phyloP scores from a whole-genome alignment of 2,797 vertebrate species.

The Furcifer pardalis region DNA sequence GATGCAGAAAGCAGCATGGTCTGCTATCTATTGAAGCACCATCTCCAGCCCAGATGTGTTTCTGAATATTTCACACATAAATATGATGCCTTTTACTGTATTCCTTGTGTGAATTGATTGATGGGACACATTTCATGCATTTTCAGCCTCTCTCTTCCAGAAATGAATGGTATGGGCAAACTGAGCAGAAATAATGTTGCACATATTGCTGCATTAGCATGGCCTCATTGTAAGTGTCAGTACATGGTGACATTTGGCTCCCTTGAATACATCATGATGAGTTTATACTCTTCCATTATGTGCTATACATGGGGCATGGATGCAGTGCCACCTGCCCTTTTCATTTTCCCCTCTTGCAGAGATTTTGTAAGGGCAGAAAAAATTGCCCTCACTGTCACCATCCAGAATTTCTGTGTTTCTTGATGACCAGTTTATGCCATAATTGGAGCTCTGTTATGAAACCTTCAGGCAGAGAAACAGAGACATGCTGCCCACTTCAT shows the following conservation, averaged over 20 bases:
- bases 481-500: neutral
- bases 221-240: neutral
- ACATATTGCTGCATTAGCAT: neutral
- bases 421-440: conserved; percentile 53
- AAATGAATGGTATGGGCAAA: neutral
- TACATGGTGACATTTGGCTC: neutral
- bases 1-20: neutral
- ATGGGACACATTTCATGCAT: neutral
- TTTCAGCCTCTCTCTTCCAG: neutral
- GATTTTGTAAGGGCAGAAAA: too few relatives aligned
- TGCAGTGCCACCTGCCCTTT: conserved; percentile 30
- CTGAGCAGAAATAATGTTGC: conserved; percentile 13
- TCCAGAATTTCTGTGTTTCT: conserved; percentile 35
- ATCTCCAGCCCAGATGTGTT: rapidly evolving
- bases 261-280: neutral
- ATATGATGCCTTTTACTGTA: neutral
- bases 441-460: conserved; percentile 38
- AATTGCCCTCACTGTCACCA: conserved; percentile 36
- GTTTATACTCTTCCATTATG: conserved; percentile 8
- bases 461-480: conserved; percentile 45
- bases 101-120: conserved; percentile 2
- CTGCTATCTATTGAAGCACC: neutral
- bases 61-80: conserved; percentile 18
- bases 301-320: conserved; percentile 31
- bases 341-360: conserved; percentile 25